Evolutionary conservation across 2,797 vertebrate species (phyloP).

Genomic region (Danio tinwini): DNA sequence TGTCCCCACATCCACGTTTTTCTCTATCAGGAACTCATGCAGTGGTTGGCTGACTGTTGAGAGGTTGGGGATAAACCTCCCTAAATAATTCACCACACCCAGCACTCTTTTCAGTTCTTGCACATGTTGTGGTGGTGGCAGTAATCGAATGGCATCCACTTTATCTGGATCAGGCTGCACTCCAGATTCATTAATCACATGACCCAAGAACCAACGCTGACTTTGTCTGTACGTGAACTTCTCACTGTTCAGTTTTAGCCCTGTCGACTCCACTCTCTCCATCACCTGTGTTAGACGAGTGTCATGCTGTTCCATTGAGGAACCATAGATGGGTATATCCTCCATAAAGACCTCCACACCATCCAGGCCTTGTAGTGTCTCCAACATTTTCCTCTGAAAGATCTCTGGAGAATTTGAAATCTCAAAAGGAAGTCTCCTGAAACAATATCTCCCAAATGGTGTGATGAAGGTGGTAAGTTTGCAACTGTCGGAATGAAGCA

Average conservation of each 20-base stretch:
- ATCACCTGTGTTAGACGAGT: neutral
- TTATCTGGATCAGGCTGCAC: slow-evolving; percentile 29
- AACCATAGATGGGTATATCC: neutral
- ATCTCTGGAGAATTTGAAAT: too few relatives aligned
- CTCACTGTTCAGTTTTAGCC: slow-evolving; percentile 15
- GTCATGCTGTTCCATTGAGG: slow-evolving; percentile 1
- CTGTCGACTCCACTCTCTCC: neutral
- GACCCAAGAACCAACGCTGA: slow-evolving; percentile 16
- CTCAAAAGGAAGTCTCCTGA: too few relatives aligned
- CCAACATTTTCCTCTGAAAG: too few relatives aligned
- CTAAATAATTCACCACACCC: slow-evolving; percentile 28
- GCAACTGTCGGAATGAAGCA: too few relatives aligned
- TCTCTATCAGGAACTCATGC: slow-evolving; percentile 44
- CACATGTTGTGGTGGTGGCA: slow-evolving; percentile 23
- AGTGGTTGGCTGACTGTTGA: slow-evolving; percentile 39
- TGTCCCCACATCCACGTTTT: slow-evolving; percentile 49
- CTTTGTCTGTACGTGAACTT: slow-evolving; percentile 18
- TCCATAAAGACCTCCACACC: neutral
- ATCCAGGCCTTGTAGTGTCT: neutral
- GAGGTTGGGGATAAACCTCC: slow-evolving; percentile 31
- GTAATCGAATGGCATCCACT: neutral
- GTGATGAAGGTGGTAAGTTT: too few relatives aligned
- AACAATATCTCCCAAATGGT: too few relatives aligned
- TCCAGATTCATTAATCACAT: neutral
- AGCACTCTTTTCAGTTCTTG: slow-evolving; percentile 20